Conservation (phyloP, 2,888 invertebrate species). For the Torymus aiolomorphi region DNA sequence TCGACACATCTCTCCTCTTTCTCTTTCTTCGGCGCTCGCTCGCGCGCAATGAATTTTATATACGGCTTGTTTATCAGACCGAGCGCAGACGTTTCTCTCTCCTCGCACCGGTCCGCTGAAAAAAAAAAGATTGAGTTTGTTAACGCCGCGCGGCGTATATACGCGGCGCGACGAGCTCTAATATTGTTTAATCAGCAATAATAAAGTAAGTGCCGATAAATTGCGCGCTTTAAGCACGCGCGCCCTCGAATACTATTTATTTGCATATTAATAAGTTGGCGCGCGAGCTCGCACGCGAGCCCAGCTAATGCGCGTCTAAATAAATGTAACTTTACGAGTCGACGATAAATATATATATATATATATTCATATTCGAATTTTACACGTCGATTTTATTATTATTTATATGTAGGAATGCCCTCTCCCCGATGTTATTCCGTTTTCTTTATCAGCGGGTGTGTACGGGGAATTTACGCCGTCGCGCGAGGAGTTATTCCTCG, state of each 20-base stretch:
- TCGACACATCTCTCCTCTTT: conserved; percentile 40
- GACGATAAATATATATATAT: no score
- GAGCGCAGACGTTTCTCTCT: conserved; percentile 8
- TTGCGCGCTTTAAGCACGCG: background rate
- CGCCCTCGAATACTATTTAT: background rate
- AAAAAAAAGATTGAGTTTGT: conserved; percentile 24
- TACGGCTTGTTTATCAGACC: conserved; percentile 43
- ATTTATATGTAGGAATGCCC: no score
- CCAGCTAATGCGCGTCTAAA: no score
- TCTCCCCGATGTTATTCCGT: no score
- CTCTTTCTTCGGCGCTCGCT: conserved; percentile 33
- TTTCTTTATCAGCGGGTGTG: no score
- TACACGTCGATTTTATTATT: no score
- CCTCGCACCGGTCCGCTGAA: conserved; percentile 10
- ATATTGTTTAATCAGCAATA: background rate
- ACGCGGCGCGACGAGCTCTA: background rate
- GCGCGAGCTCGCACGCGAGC: no score
- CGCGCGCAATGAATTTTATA: conserved; percentile 35
- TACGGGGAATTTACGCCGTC: no score
- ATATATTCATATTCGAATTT: no score
- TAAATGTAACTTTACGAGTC: no score
- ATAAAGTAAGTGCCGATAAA: conserved; percentile 16
- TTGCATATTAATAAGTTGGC: no score
- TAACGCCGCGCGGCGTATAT: background rate
- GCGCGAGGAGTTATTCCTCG: no score